Conservation (phyloP, 2,113 vertebrate species). For the Malurus elegans region DNA sequence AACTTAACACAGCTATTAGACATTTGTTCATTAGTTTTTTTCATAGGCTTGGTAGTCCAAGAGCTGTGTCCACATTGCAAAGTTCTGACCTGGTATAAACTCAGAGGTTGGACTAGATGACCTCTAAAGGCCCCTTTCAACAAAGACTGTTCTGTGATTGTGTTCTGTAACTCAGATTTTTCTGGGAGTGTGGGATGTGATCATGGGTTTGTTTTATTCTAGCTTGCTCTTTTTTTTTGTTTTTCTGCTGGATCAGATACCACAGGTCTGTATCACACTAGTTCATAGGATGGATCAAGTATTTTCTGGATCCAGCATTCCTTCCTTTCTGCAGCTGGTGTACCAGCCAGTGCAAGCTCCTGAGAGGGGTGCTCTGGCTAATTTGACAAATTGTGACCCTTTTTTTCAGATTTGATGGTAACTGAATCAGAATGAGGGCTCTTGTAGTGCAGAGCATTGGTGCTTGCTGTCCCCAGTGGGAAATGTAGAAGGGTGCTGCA, state of each 20-base stretch:
- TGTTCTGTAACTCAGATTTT: background rate
- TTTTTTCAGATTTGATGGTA: background rate
- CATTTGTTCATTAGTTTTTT: background rate
- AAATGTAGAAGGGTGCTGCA: background rate
- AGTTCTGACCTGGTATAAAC: background rate
- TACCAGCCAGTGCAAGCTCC: background rate
- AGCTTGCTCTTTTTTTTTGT: background rate
- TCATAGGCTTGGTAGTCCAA: background rate
- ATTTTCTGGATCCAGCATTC: background rate
- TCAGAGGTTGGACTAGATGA: background rate
- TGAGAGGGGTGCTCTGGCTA: background rate
- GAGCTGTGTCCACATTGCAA: background rate
- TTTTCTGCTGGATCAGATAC: background rate
- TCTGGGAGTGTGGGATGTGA: background rate
- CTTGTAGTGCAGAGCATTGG: background rate
- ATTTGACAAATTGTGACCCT: background rate
- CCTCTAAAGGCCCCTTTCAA: background rate
- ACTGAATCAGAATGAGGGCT: background rate
- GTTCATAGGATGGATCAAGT: background rate
- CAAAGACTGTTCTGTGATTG: background rate
- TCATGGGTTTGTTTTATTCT: background rate
- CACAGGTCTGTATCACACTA: background rate
- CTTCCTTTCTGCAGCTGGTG: background rate
- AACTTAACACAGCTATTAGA: background rate
- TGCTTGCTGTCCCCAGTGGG: background rate